phyloP scores from a whole-genome alignment of 2,888 invertebrate genomes.

The Drosophila fungiperda region DNA sequence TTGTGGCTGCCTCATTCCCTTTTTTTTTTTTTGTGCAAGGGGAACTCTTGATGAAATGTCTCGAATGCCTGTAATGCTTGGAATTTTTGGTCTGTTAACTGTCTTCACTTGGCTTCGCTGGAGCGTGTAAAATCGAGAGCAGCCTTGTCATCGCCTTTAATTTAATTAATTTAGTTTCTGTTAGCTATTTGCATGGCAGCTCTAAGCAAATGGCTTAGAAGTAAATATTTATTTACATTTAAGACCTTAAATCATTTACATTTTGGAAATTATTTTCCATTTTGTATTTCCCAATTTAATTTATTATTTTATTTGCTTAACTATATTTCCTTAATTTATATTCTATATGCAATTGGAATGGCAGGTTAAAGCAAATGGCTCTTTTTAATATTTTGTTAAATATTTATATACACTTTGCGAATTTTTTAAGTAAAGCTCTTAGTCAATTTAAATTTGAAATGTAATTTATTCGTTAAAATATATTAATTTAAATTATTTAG shows the following conservation, averaged over 20 bases:
- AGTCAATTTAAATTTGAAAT: neutral
- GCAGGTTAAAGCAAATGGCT: neutral
- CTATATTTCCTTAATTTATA: neutral
- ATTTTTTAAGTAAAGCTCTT: neutral
- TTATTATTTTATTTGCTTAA: neutral
- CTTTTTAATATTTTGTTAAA: neutral
- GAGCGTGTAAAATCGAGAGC: slow-evolving; percentile 36
- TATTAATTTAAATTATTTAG: neutral
- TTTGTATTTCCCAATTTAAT: neutral
- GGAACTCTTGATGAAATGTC: slow-evolving; percentile 72
- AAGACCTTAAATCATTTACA: neutral
- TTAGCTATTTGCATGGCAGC: slow-evolving; percentile 6
- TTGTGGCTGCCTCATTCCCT: slow-evolving; percentile 37
- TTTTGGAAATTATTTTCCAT: neutral
- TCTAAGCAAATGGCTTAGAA: neutral
- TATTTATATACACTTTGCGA: neutral
- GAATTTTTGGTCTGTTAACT: slow-evolving; percentile 29
- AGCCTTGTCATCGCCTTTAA: slow-evolving; percentile 42
- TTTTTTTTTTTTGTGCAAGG: slow-evolving; percentile 49
- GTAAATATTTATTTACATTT: neutral
- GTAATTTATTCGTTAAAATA: neutral
- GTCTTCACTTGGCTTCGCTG: slow-evolving; percentile 39
- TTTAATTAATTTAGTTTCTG: slow-evolving; percentile 50
- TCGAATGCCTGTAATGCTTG: slow-evolving; percentile 38
- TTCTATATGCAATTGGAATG: neutral